phyloP scores from a whole-genome alignment of 2,888 invertebrate species.

The Torymus auratus region DNA sequence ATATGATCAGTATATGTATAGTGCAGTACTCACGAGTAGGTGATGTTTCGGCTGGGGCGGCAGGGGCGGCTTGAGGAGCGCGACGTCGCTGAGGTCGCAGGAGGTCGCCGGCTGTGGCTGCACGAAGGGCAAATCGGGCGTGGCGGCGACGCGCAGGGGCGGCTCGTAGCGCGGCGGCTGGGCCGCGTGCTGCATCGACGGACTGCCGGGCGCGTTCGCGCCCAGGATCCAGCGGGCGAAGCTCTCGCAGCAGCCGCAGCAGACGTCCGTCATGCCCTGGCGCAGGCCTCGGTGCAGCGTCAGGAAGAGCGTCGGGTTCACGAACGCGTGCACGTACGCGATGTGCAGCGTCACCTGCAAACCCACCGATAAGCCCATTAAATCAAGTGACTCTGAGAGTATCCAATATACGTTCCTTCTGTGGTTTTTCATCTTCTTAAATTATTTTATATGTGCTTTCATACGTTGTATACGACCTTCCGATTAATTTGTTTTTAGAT shows the following conservation, averaged over 20 bases:
- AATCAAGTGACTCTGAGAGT: too few relatives aligned
- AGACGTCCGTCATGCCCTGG: slow-evolving; percentile 84
- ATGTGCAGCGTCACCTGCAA: slow-evolving; percentile 89
- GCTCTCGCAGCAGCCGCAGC: slow-evolving; percentile 86
- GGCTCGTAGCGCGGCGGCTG: slow-evolving; percentile 71
- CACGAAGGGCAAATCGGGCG: slow-evolving; percentile 69
- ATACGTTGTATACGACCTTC: too few relatives aligned
- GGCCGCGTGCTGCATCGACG: slow-evolving; percentile 57
- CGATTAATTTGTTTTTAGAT: too few relatives aligned
- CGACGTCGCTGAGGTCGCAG: slow-evolving; percentile 72
- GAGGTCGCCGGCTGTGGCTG: slow-evolving; percentile 63
- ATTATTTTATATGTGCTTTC: too few relatives aligned
- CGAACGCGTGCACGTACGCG: slow-evolving; percentile 91
- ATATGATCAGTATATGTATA: too few relatives aligned
- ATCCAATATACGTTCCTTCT: too few relatives aligned
- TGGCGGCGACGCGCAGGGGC: slow-evolving; percentile 63
- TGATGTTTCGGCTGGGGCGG: slow-evolving; percentile 72
- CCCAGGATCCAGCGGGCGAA: slow-evolving; percentile 81
- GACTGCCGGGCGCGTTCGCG: slow-evolving; percentile 63
- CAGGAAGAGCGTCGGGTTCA: slow-evolving; percentile 89
- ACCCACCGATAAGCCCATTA: too few relatives aligned
- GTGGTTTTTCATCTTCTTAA: too few relatives aligned
- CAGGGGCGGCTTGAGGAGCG: slow-evolving; percentile 72
- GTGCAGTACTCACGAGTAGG: slow-evolving; percentile 63
- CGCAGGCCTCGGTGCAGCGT: slow-evolving; percentile 87